These are phyloP conservation scores for Fundulus diaphanus DNA, from an alignment of 2,797 vertebrate genomes.

Conservation along the genomic window DNA sequence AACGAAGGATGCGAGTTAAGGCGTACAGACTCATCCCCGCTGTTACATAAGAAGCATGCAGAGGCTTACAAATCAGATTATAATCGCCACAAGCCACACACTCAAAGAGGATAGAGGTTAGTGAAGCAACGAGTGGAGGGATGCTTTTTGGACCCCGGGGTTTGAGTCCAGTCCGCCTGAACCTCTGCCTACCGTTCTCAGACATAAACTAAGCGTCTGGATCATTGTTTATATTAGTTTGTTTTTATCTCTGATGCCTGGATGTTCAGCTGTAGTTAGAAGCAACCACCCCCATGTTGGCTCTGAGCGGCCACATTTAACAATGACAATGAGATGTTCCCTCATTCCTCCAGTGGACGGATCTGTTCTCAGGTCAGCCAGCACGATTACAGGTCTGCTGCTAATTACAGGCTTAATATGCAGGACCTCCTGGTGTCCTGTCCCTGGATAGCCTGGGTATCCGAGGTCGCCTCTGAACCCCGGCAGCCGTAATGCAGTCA, in stretches of 20 bases:
- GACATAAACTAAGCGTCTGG: neutral
- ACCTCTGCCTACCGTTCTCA: neutral
- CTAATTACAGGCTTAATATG: constrained; percentile 23
- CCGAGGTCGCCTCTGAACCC: neutral
- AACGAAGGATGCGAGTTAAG: constrained; percentile 41
- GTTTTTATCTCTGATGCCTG: neutral
- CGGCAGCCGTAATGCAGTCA: neutral
- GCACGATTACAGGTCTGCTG: constrained; percentile 10
- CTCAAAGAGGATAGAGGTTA: constrained; percentile 61
- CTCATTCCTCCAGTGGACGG: constrained; percentile 36
- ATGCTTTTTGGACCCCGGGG: constrained; percentile 20
- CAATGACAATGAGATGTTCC: constrained; percentile 40
- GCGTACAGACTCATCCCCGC: constrained; percentile 59
- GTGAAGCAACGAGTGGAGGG: constrained; percentile 55
- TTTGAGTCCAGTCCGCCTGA: neutral
- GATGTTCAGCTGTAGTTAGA: constrained; percentile 31
- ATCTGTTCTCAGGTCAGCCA: constrained; percentile 19
- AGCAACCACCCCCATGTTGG: neutral
- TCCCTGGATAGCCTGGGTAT: constrained; percentile 9
- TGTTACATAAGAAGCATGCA: constrained; percentile 76
- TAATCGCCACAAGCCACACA: constrained; percentile 52
- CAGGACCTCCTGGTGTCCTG: neutral
- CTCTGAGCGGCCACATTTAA: constrained; percentile 24
- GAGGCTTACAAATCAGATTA: constrained; percentile 78
- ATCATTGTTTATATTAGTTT: neutral